Percentiles rank a stretch among this genome's conserved stretches.
Conservation (phyloP, 1,140 invertebrate genomes). For the Tribolium madens region DNA sequence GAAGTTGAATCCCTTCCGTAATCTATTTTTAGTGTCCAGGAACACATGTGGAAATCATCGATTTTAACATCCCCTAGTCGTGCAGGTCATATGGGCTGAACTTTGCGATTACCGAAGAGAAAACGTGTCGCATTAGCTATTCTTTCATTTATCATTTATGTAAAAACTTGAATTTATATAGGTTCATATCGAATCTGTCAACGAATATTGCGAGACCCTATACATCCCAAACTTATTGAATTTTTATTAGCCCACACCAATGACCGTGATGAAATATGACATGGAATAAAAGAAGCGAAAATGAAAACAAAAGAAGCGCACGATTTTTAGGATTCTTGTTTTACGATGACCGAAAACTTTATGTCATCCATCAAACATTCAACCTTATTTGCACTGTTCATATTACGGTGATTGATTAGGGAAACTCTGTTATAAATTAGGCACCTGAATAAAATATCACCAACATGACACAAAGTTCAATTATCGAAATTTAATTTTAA, state of each 20-base stretch:
- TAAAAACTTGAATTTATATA: slow-evolving; percentile 23
- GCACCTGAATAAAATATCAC: neutral
- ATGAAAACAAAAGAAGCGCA: slow-evolving; percentile 6
- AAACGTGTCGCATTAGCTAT: slow-evolving; percentile 14
- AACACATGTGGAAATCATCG: slow-evolving; percentile 22
- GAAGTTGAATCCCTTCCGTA: slow-evolving; percentile 2
- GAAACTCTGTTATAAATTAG: neutral
- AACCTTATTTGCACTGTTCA: neutral
- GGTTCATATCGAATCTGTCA: slow-evolving; percentile 34
- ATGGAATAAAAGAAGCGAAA: neutral
- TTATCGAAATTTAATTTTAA: too few species aligned
- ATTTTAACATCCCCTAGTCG: slow-evolving; percentile 33
- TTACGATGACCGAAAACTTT: too few species aligned
- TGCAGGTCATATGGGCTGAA: slow-evolving; percentile 18
- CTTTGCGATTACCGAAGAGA: slow-evolving; percentile 25
- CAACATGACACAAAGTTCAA: neutral
- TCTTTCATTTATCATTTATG: slow-evolving; percentile 36
- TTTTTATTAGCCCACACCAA: slow-evolving; percentile 16
- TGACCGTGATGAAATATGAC: slow-evolving; percentile 29
- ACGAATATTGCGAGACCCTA: neutral
- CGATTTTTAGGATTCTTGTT: neutral
- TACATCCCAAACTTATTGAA: slow-evolving; percentile 30
- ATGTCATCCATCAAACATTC: neutral
- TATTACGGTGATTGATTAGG: neutral
- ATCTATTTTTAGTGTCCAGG: slow-evolving; percentile 28